Evolutionary conservation across 2,888 invertebrate species (phyloP).

Genomic region (Isotomurus palustris): DNA sequence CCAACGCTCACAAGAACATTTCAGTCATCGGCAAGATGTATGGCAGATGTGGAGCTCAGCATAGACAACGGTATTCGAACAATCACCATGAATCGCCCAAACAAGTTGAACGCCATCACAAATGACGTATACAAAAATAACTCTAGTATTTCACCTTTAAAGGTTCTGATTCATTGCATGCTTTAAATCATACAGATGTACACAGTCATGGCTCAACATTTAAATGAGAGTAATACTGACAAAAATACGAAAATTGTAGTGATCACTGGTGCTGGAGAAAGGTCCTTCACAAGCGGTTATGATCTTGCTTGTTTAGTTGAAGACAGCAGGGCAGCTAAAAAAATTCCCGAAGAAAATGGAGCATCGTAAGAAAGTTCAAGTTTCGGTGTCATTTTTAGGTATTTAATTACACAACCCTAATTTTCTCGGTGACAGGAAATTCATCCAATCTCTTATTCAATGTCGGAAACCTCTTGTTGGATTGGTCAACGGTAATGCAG

Average conservation of each 20-base stretch:
- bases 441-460: constrained; percentile 70
- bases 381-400: too few relatives aligned
- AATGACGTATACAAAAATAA: constrained; percentile 47
- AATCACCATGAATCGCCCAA: constrained; percentile 68
- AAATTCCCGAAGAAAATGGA: neutral
- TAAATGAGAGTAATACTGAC: constrained; percentile 66
- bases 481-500: constrained; percentile 92
- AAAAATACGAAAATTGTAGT: constrained; percentile 64
- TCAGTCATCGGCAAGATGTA: too few relatives aligned
- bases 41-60: constrained; percentile 42
- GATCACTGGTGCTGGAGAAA: constrained; percentile 49
- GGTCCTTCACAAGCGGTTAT: constrained; percentile 10
- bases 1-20: too few relatives aligned
- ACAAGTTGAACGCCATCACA: constrained; percentile 72
- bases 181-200: constrained; percentile 58
- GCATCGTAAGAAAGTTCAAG: neutral
- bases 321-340: too few relatives aligned
- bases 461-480: constrained; percentile 83
- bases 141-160: too few relatives aligned
- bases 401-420: too few relatives aligned
- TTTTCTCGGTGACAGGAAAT: too few relatives aligned
- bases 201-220: constrained; percentile 58
- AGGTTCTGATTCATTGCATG: neutral
- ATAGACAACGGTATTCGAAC: constrained; percentile 55
- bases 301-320: constrained; percentile 2